A percentile compares a stretch with the other conserved stretches of the same genome.
Conservation (phyloP, 1,140 invertebrate species). For the Samia ricini region DNA sequence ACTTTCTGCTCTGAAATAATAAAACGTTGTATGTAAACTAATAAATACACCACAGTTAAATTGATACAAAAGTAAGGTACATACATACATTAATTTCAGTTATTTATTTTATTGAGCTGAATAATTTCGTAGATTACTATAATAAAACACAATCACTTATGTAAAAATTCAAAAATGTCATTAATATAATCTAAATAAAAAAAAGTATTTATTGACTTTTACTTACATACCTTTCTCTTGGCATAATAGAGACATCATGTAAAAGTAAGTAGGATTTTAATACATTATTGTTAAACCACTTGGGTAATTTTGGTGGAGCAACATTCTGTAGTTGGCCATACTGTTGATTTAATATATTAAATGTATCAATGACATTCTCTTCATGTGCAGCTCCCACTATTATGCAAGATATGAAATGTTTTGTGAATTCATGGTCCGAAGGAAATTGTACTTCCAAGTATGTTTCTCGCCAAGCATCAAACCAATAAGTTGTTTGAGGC, state of each 20-base stretch:
- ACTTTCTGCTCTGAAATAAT: constrained; percentile 84
- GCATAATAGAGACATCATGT: constrained; percentile 82
- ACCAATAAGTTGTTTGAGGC: constrained; percentile 93
- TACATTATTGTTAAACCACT: constrained; percentile 93
- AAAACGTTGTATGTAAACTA: not conserved
- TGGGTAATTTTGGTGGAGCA: constrained; percentile 87
- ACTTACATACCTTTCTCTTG: constrained; percentile 59
- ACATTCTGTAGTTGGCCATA: constrained; percentile 88
- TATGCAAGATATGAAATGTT: constrained; percentile 94
- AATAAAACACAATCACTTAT: no score
- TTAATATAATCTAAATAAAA: no score
- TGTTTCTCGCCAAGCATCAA: constrained; percentile 95
- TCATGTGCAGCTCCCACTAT: constrained; percentile 91
- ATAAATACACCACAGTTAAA: not conserved
- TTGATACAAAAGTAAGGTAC: no score
- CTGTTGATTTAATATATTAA: constrained; percentile 86
- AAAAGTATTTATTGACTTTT: no score
- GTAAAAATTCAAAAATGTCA: no score
- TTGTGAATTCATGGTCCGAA: constrained; percentile 96
- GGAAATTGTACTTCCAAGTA: constrained; percentile 94
- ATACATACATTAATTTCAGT: no score
- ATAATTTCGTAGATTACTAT: no score
- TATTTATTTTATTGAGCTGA: no score
- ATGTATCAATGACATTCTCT: constrained; percentile 87
- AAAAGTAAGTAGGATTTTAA: constrained; percentile 94